Base-by-base conservation (phyloP, 2,113 vertebrate species). In the Cyanocitta stelleri region DNA sequence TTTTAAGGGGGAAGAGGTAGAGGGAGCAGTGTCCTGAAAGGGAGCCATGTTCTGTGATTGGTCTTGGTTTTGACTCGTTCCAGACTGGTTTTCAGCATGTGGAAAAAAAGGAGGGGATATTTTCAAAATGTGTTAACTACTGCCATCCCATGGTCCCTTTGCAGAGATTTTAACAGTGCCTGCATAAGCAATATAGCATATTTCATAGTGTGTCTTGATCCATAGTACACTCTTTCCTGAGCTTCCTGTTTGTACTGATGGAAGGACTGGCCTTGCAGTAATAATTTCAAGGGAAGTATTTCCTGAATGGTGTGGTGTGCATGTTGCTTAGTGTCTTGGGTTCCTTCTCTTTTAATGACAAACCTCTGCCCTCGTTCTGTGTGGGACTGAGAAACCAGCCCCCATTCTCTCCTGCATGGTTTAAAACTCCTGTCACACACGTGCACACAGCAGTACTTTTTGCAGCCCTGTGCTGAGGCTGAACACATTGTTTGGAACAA, bases 131-230 rank as follows among this genome's bases (percentile, higher is more conserved):
- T 85, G 69, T 94, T 95, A 95, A 92, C 69, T 89, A 85, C 84
- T 91, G 80, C 84, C 84, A 92, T 91, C 69, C 89, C 69, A 89
- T 85, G 74, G 94, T 72, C 44, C 77, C 35, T 93, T 77, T 64
- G 74, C 44, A 91, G 77, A 91, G 84, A 52, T 48, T 78, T 74
- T 61, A 72, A 41, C 35, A 22, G 27, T 39, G 4, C 32, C 37
- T 72, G 5, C 5, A 10, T 37, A 33, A 74, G 59, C 43, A n/a
- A 23, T 85, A 52, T 32, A 39, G 15, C 11, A 24, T 37, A 35
- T 13, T 63, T 35, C 24, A 43, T 51, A 33, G 7, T 14, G 2
- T 49, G 33, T 48, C 48, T 94, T 7, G 17, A 17, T 46, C 13
- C 23, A 8, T 54, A 16, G 22, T 5, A 27, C 2, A 1, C 22